Evolutionary conservation across 2,797 vertebrate genomes (phyloP), one percentile per base, ranked within the genome.

Genomic region (Anguilla megastoma): DNA sequence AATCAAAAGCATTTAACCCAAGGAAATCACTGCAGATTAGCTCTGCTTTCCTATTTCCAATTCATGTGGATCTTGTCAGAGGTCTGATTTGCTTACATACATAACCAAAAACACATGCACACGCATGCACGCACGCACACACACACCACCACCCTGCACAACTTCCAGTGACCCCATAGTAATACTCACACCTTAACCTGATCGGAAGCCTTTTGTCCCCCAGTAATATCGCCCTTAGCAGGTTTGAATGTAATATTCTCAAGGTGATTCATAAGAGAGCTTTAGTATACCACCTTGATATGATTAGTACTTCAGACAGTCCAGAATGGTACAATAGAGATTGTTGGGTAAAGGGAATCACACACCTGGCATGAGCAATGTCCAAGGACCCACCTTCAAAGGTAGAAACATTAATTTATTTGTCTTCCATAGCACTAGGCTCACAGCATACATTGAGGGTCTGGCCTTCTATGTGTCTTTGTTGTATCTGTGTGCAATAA

Each of bases 401-500:
- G 74, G 33, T 30, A 14, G 30, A 36, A 33, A 74, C 69, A 30
- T 14, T 27, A 69, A 74, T 79, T 79, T 33, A 79, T 79, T 21
- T 79, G 33, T 45, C 16, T 79, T 33, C 33, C n/a, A 36, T 76
- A 36, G 30, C 71, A 76, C 71, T 36, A 76, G 30, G 33, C 1
- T 76, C 71, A 76, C 71, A 18, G 36, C 74, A 79, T 79, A 45
- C 74, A 79, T 79, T 79, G 33, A 79, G 36, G 74, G 12, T 41
- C 33, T 79, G 36, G 33, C 33, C 36, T 41, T 79, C 30, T 41
- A 21, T 79, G 33, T 79, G 30, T 41, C 74, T 79, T 45, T 79
- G 74, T 79, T 79, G 74, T 79, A 79, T 79, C 74, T 79, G 74
- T 79, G 74, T 79, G 74, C 74, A 79, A 79, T 79, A 79, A 6